Conservation (phyloP, 2,113 vertebrate species). For the Daboia siamensis region DNA sequence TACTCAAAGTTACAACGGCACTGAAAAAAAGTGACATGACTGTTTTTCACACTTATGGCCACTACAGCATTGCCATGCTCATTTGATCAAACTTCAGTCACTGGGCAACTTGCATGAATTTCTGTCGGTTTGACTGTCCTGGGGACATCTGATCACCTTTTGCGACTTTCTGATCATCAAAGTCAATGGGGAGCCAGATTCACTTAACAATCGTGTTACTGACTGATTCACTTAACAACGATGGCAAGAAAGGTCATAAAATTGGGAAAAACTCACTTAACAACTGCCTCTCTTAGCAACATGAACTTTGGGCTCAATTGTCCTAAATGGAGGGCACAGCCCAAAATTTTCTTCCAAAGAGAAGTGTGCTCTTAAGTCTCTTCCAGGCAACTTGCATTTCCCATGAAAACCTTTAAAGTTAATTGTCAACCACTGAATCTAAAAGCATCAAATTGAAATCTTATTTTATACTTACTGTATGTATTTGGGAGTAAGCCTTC, state of each 20-base stretch:
- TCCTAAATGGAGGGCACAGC: not conserved
- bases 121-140: not conserved
- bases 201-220: not conserved
- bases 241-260: not conserved
- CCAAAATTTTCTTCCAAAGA: not conserved
- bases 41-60: not conserved
- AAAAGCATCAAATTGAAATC: not conserved
- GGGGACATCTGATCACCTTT: not conserved
- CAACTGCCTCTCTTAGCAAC: not conserved
- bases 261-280: not conserved
- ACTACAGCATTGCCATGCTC: not conserved
- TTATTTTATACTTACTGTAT: not conserved
- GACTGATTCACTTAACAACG: not conserved
- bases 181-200: not conserved
- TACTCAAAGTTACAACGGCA: not conserved
- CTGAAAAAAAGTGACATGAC: not conserved
- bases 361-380: not conserved
- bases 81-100: not conserved
- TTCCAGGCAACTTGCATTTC: not conserved
- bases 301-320: not conserved
- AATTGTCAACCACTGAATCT: not conserved
- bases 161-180: not conserved
- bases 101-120: not conserved
- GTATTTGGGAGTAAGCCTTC: not conserved
- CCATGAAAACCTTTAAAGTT: not conserved